Evolutionary conservation across 2,888 invertebrate species (phyloP), one percentile per base, ranked within the genome.

Genomic region (Caenorhabditis doughertyi): DNA sequence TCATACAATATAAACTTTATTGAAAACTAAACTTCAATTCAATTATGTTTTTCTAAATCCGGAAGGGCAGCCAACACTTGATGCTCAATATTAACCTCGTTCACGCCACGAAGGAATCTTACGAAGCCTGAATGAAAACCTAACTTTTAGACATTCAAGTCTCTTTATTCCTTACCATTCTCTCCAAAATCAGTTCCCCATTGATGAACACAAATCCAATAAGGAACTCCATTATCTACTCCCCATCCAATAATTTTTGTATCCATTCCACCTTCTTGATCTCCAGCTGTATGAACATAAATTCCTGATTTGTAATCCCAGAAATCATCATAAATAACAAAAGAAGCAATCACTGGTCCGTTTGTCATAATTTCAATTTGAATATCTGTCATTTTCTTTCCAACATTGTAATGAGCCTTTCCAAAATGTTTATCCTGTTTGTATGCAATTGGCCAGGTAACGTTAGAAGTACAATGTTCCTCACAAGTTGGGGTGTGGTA

Each of bases 181-280:
- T 81, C 81, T 42, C 81, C 81, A 44, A 76, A 81, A 67, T 81
- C 81, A 7, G 76, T 71, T 27, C 81, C 81, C 81, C 81, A 81
- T 23, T 81, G 81, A 60, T 81, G 81, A n/a, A 74, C 81, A 47
- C 81, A 81, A 0, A 76, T 2, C 81, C 81, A 81, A 51, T 81
- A 81, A 29, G 81, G 81, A 3, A 76, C 71, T 13, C 76, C 81
- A 70, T 72, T 81, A 27, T 81, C 81, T 7, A 76, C 81, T 35
- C 81, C 81, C 81, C 81, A 81, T 65, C 81, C 81, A 35, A 81
- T 76, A 49, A 81, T 81, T 35, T 81, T 81, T 9, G 81, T 81
- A 29, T 73, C 81, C 81, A 81, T 81, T 58, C 81, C 81, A 47
- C 81, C 83, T 35, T 81, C 76, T 49, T 68, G 44, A 53, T 81